These are phyloP conservation scores for Acanthosepion lycidas DNA, from an alignment of 2,888 invertebrate species.

Conservation along the genomic window DNA sequence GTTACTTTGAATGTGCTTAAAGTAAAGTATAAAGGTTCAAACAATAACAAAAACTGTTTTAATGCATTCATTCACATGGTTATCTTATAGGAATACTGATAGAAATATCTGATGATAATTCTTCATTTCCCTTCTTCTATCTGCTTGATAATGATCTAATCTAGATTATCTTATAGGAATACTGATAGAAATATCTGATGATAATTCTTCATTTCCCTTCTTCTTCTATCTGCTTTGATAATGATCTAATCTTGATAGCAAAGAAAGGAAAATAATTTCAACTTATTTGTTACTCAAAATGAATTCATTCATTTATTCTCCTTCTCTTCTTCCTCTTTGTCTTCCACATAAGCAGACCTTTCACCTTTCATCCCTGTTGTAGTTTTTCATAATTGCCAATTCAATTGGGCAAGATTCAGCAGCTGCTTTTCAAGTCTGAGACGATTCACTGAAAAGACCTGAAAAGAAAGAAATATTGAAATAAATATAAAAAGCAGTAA, in stretches of 20 bases:
- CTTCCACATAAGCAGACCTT: neutral
- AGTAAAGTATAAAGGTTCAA: too few relatives aligned
- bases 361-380: neutral
- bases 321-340: neutral
- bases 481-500: too few relatives aligned
- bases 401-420: neutral
- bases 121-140: neutral
- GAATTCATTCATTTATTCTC: neutral
- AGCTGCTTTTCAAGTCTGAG: constrained; percentile 6
- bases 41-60: too few relatives aligned
- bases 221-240: neutral
- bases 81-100: too few relatives aligned
- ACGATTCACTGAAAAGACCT: neutral
- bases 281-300: neutral
- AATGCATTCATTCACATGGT: too few relatives aligned
- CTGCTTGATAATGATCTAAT: neutral
- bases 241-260: neutral
- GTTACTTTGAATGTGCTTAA: too few relatives aligned
- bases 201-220: neutral
- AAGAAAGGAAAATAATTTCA: neutral
- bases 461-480: too few relatives aligned
- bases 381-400: neutral
- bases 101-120: neutral
- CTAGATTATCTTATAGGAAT: too few relatives aligned
- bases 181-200: neutral